A percentile compares a stretch with the other conserved stretches of the same genome.
phyloP scores from a whole-genome alignment of 1,140 invertebrate genomes.

The Lycorma delicatula region DNA sequence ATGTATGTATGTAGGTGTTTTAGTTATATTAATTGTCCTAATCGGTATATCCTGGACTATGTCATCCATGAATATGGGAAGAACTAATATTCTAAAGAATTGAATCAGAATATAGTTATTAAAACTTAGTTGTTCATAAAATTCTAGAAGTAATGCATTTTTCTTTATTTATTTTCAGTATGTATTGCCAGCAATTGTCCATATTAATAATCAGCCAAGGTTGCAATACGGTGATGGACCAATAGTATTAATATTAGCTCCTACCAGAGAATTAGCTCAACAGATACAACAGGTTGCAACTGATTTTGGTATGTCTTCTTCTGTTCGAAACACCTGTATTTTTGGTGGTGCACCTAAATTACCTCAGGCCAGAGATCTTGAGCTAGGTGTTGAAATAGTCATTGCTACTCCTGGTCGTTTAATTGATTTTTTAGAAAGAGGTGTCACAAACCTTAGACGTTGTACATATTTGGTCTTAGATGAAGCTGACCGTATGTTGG shows the following conservation, averaged over 20 bases:
- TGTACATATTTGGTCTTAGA: constrained; percentile 94
- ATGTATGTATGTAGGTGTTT: too few species aligned
- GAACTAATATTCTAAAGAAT: background rate
- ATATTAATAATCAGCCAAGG: constrained; percentile 83
- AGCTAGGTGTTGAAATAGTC: constrained; percentile 84
- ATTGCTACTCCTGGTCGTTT: constrained; percentile 95
- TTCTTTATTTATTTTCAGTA: constrained; percentile 38
- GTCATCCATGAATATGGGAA: background rate
- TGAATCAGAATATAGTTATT: too few species aligned
- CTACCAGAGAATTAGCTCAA: constrained; percentile 88
- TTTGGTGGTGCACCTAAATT: constrained; percentile 68
- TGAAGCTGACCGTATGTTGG: constrained; percentile 98
- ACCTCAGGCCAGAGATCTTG: constrained; percentile 65
- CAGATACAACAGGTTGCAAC: constrained; percentile 94
- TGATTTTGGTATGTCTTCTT: constrained; percentile 53
- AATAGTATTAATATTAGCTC: constrained; percentile 86
- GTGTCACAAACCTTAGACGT: constrained; percentile 77
- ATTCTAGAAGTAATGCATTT: too few species aligned
- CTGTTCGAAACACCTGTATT: constrained; percentile 85
- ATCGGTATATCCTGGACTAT: too few species aligned
- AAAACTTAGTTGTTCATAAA: too few species aligned
- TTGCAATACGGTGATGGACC: constrained; percentile 81
- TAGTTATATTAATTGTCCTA: too few species aligned
- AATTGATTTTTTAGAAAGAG: constrained; percentile 93
- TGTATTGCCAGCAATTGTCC: constrained; percentile 80